Base-by-base conservation (phyloP, 1,140 invertebrate genomes). In the Danaus melanippus region DNA sequence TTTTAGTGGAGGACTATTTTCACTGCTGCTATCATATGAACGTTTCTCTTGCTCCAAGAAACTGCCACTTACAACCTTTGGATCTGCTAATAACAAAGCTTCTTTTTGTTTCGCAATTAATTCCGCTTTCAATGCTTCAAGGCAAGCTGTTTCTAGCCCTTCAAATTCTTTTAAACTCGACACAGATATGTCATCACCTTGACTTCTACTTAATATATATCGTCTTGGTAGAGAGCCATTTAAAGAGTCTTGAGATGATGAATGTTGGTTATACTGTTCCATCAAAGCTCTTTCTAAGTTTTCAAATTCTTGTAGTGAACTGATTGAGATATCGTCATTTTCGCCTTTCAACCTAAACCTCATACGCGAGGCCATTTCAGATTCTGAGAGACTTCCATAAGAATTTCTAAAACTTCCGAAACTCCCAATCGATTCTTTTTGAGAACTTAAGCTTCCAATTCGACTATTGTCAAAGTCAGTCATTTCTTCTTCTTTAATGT, bases 151-250 rank as follows among this genome's bases (percentile, higher is more conserved):
- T 82, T 99, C 97, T 0, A 98, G 81, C 0, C 93, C 92, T 90
- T 98, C 97, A 83, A 98, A 98, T 82, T 99, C 97, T 75, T 96
- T 96, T 3, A 98, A 84, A 12, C 96, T 98, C 6, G 94, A 95
- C n/a, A 97, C 80, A 1, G 96, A 97, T 11, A 96, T 89, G 79
- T 97, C 94, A 84, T 98, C 96, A 12, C 94, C 95, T 71, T 95
- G 94, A 66, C 90, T 92, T 69, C 90, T 90, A 64, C 91, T 90
- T 40, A 90, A 77, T 53, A 88, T 69, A 73, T 91, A 89, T 64
- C 92, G 87, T 56, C 89, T 89, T 12, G 92, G 91, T 62, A 94
- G 90, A 64, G 92, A 94, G 9, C 93, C 93, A 71, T 94, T 94
- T 0, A 91, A 88, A 0, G 93, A 95, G 81, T 95, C 94, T 67